Evolutionary conservation across 64 coral and sea anemone species (phyloP).

Genomic region (Pocillopora verrucosa): DNA sequence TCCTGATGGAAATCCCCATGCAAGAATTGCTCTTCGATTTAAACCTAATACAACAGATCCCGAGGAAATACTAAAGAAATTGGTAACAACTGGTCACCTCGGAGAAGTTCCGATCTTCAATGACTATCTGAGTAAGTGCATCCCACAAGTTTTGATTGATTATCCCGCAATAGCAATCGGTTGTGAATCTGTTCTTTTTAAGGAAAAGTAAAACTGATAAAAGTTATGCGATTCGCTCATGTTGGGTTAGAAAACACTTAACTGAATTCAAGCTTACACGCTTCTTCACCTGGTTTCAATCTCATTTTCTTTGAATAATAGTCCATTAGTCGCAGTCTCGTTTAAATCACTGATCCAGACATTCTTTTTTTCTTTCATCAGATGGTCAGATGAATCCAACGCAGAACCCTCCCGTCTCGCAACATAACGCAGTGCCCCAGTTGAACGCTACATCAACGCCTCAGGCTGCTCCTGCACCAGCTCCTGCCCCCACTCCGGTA

Average conservation of each 20-base stretch:
- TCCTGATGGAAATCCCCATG: conserved; percentile 46
- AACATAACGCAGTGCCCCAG: conserved; percentile 5
- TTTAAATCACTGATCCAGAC: neutral
- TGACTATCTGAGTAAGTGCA: conserved; percentile 46
- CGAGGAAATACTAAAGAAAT: conserved; percentile 20
- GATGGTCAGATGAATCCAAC: conserved; percentile 42
- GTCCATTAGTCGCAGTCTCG: no score
- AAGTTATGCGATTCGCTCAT: no score
- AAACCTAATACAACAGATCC: conserved; percentile 33
- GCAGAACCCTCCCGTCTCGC: neutral
- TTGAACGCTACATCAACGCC: neutral
- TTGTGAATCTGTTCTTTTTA: no score
- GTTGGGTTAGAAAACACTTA: no score
- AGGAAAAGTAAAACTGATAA: no score
- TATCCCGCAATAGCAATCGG: no score
- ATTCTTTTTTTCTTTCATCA: neutral
- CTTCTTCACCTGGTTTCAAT: no score
- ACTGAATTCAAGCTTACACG: no score
- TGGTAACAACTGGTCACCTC: conserved; percentile 38
- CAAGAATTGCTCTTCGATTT: conserved; percentile 38
- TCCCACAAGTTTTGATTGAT: neutral
- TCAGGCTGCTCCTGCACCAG: neutral
- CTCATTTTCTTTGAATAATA: no score
- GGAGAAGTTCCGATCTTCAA: conserved; percentile 51
- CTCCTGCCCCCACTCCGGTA: neutral